Evolutionary conservation across 2,113 vertebrate genomes (phyloP), one percentile per base, ranked within the genome.

Genomic region (Typhlomys cinereus): DNA sequence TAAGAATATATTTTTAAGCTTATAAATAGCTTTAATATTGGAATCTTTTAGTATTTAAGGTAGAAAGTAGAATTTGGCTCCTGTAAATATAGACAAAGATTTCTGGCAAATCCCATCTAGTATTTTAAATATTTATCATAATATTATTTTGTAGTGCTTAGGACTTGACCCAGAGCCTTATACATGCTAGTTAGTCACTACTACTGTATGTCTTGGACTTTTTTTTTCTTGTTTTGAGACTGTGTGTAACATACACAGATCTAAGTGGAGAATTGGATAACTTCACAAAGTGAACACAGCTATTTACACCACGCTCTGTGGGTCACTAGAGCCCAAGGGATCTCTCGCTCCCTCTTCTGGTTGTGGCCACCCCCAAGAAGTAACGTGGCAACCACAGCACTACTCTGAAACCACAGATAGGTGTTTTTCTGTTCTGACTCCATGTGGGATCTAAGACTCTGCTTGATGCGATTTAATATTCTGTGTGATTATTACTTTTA

Each of bases 1-100:
- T 12, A 84, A 90, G 31, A 84, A 71, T 54, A 29, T 48, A 10
- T 59, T 88, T 88, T 85, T 67, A 36, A 82, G 82, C 61, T 71
- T 95, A 21, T 66, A 48, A 80, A 46, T 66, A 81, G 44, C 31
- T 31, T 23, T 48, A 25, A n/a, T 74, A 57, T 21, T 29, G 59
- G 64, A 27, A 23, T 90, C 69, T 93, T 88, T 44, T 44, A 73
- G n/a, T n/a, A n/a, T n/a, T 23, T 10, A 52, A 36, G 21, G 8
- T 84, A 46, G 48, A 91, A 52, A 29, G 21, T 71, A 50, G 50
- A 62, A 39, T 44, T 46, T 78, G 7, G 3, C n/a, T 82, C 10
- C 50, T 27, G 52, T 94, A 71, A 84, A 80, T 66, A 20, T 29
- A 76, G 12, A 29, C 69, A 21, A 61, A 80, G 23, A 84, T 39